These are phyloP conservation scores for Eupsilia transversa DNA, from an alignment of 2,888 invertebrate species.

Conservation along the genomic window DNA sequence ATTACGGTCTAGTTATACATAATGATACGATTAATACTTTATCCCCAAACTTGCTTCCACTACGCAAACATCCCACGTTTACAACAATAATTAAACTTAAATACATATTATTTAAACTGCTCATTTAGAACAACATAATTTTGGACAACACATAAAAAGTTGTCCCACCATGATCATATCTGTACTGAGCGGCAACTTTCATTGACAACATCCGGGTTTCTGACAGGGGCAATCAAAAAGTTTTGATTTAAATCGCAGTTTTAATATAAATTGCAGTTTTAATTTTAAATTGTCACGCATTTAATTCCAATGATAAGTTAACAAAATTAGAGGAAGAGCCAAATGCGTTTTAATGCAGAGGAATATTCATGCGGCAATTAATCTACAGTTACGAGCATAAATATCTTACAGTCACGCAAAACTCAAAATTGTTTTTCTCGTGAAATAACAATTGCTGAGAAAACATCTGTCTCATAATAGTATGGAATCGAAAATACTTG, in stretches of 20 bases:
- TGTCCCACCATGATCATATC: conserved; percentile 48
- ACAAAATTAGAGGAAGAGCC: neutral
- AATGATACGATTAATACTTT: conserved; percentile 22
- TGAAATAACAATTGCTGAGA: too few species aligned
- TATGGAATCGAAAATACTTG: too few species aligned
- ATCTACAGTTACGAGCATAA: too few species aligned
- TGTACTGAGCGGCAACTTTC: conserved; percentile 48
- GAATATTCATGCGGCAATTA: neutral
- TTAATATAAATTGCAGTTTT: conserved; percentile 57
- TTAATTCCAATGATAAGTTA: neutral
- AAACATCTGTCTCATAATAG: too few species aligned
- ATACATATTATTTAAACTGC: conserved; percentile 39
- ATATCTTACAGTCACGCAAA: too few species aligned
- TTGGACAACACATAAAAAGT: conserved; percentile 60
- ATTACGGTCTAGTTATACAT: too few species aligned
- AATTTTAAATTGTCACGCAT: conserved; percentile 52
- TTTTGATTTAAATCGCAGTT: conserved; percentile 58
- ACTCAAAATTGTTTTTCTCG: too few species aligned
- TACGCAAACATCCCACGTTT: conserved; percentile 2
- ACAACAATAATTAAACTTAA: conserved; percentile 56
- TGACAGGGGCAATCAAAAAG: conserved; percentile 55
- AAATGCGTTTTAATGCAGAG: neutral
- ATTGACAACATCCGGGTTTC: conserved; percentile 47
- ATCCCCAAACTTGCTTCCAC: neutral
- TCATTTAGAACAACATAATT: conserved; percentile 51